Conservation (phyloP, 2,888 invertebrate species). For the Callyntrura sp. region DNA sequence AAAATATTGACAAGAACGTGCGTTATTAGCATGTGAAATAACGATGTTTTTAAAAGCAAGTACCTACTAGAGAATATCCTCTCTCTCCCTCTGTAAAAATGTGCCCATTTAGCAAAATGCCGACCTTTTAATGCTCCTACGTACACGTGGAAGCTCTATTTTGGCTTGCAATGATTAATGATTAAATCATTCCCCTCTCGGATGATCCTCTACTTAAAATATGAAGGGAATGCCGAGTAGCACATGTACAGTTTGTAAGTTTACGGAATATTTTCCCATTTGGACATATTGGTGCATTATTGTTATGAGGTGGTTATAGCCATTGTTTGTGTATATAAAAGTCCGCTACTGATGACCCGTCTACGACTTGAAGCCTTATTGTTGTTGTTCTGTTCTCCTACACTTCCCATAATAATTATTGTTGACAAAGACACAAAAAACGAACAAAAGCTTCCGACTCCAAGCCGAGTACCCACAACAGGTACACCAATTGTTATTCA, state of each 20-base stretch:
- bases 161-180: conserved; percentile 68
- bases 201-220: no score
- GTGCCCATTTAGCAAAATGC: not conserved
- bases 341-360: not conserved
- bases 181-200: conserved; percentile 64
- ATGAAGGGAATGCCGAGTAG: no score
- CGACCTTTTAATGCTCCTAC: no score
- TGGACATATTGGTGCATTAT: no score
- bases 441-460: conserved; percentile 70
- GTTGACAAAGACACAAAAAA: conserved; percentile 68
- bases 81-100: no score
- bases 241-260: no score
- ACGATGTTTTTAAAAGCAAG: no score
- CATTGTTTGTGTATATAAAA: not conserved
- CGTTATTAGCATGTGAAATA: not conserved
- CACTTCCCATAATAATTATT: conserved; percentile 29
- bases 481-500: conserved; percentile 9
- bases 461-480: conserved; percentile 10
- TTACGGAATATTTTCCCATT: no score
- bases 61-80: no score
- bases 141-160: conserved; percentile 68
- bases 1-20: conserved; percentile 10
- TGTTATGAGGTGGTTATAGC: no score
- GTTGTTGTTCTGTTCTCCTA: conserved; percentile 51
- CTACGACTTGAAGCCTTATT: conserved; percentile 24